Base-by-base conservation (phyloP, 2,797 vertebrate genomes). In the Bovichtus diacanthus region DNA sequence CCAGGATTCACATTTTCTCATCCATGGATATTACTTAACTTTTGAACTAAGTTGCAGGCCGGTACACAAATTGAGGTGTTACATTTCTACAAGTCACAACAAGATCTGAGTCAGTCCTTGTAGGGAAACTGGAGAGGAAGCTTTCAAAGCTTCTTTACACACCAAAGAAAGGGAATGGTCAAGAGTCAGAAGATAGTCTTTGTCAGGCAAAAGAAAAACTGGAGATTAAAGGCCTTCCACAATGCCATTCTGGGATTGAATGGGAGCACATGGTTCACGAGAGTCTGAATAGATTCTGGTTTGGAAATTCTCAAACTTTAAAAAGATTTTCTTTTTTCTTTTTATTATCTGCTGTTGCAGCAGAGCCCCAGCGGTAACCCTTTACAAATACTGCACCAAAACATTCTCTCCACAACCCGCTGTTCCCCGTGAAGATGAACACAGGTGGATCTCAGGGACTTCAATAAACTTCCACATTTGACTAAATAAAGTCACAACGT, bases 131-230 rank as follows among this genome's bases (percentile, higher is more conserved):
- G 61, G 31, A 5, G 27, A 7, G 38, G 41, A 70, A 19, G 16
- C 23, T 1, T 38, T 70, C 58, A 63, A 41, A 70, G 58, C 75
- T 71, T 53, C 39, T 82, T 84, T 85, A 56, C 72, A 80, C 79
- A 80, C 69, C 72, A 61, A 86, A 80, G 67, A 50, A 56, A 38
- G 29, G 36, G 13, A 36, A 58, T 56, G 80, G 82, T 86, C 70
- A 74, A 70, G 29, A 56, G 85, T 80, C 81, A 54, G 38, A 66
- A 43, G 53, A 66, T 44, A 39, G 59, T 31, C 54, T 44, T 66
- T 10, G 13, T 76, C 70, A 61, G 49, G 65, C 11, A 60, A 63
- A 77, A 68, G 54, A 38, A 80, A 78, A 68, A 34, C 38, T 60
- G 34, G 55, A 66, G 70, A 86, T 84, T 76, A 79, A 84, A 78